A percentile compares a stretch with the other conserved stretches of the same genome.
These are phyloP conservation scores for Salarias fasciatus DNA, from an alignment of 2,797 vertebrate genomes.

Conservation along the genomic window DNA sequence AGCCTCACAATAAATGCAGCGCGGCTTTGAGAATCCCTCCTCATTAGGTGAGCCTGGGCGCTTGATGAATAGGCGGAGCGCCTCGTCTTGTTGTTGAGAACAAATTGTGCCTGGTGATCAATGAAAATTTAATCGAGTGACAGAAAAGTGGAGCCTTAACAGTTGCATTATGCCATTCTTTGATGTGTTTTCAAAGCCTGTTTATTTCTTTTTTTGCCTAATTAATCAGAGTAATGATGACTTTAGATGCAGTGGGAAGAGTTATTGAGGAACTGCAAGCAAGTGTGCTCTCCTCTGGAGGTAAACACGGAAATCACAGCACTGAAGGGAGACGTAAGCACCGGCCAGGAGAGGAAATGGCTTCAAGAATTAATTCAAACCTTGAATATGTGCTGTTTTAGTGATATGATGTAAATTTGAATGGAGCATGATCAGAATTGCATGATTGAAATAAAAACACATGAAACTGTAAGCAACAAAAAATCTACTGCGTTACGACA, in stretches of 20 bases:
- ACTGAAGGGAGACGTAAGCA: slow-evolving; percentile 26
- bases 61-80: slow-evolving; percentile 55
- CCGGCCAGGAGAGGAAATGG: background rate
- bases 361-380: no score
- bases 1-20: slow-evolving; percentile 33
- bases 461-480: no score
- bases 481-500: no score
- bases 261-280: slow-evolving; percentile 1
- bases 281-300: slow-evolving; percentile 23
- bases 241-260: slow-evolving; percentile 39
- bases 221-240: slow-evolving; percentile 72
- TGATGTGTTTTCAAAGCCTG: slow-evolving; percentile 76
- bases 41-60: slow-evolving; percentile 32
- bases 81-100: slow-evolving; percentile 50
- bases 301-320: slow-evolving; percentile 20
- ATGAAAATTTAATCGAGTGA: slow-evolving; percentile 74
- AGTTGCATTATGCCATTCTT: slow-evolving; percentile 66
- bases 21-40: slow-evolving; percentile 30
- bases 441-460: no score
- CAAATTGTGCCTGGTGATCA: slow-evolving; percentile 73
- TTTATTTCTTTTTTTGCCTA: slow-evolving; percentile 43
- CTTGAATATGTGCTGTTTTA: no score
- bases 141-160: slow-evolving; percentile 49
- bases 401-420: no score
- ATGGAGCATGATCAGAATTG: no score